phyloP scores from a whole-genome alignment of 2,888 invertebrate species.

The Acrocera orbiculus region DNA sequence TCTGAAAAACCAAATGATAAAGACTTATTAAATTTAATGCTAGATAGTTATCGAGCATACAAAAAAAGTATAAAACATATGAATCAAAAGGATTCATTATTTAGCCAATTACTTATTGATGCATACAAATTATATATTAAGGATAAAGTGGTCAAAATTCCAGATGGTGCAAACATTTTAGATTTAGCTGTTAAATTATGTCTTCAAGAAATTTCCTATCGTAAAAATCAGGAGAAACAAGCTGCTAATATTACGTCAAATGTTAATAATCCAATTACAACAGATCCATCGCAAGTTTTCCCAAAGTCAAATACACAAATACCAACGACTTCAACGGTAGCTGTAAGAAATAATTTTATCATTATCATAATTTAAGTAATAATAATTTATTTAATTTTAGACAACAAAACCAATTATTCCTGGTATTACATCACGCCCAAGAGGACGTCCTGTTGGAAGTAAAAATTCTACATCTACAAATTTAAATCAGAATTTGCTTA shows the following conservation, averaged over 20 bases:
- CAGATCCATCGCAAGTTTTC: constrained; percentile 1
- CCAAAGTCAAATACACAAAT: background rate
- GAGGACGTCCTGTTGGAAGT: constrained; percentile 16
- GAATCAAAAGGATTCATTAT: constrained; percentile 33
- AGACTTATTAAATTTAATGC: constrained; percentile 35
- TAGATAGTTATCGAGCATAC: constrained; percentile 48
- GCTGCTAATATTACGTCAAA: background rate
- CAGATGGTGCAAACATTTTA: constrained; percentile 43
- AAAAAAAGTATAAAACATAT: constrained; percentile 47
- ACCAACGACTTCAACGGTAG: background rate
- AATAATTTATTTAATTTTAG: background rate
- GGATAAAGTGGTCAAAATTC: constrained; percentile 35
- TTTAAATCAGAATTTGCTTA: too few species aligned
- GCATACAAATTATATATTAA: constrained; percentile 47
- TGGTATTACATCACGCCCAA: constrained; percentile 15
- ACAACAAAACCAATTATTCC: constrained; percentile 11
- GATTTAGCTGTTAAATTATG: constrained; percentile 56
- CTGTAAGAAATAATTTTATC: constrained; percentile 1
- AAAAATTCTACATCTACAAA: constrained; percentile 13
- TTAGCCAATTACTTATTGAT: constrained; percentile 47
- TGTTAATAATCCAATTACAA: background rate
- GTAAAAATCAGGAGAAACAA: constrained; percentile 36
- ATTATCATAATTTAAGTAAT: background rate
- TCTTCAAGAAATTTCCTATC: constrained; percentile 39
- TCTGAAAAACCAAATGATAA: constrained; percentile 35